Evolutionary conservation across 2,797 vertebrate species (phyloP).

Genomic region (Hippocampus kuda): DNA sequence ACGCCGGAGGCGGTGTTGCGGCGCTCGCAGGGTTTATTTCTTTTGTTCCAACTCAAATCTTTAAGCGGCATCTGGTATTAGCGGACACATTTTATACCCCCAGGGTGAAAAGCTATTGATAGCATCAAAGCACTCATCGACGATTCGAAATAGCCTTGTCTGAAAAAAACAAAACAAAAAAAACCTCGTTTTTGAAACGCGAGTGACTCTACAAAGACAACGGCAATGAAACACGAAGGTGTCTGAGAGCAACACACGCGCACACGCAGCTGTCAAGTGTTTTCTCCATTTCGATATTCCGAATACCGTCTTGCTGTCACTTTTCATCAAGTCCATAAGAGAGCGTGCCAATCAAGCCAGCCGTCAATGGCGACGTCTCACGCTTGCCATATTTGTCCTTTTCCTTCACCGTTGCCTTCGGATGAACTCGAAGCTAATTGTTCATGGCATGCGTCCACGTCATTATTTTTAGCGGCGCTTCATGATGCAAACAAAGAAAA

Average conservation of each 20-base stretch:
- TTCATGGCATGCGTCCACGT: constrained; percentile 20
- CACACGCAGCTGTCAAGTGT: constrained; percentile 4
- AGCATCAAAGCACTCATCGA: background rate
- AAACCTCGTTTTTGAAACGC: background rate
- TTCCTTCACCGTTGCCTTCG: constrained; percentile 24
- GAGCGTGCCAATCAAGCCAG: constrained; percentile 26
- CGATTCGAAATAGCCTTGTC: background rate
- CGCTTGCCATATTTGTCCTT: constrained; percentile 37
- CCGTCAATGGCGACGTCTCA: constrained; percentile 33
- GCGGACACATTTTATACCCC: too few species aligned
- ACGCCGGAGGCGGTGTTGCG: constrained; percentile 39
- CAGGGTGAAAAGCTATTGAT: background rate
- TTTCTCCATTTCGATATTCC: constrained; percentile 39
- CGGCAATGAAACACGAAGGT: background rate
- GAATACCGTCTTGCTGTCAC: constrained; percentile 39
- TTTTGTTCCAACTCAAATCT: constrained; percentile 3
- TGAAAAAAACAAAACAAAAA: background rate
- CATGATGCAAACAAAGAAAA: constrained; percentile 7
- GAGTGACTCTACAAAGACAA: background rate
- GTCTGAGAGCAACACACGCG: background rate
- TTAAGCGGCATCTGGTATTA: background rate
- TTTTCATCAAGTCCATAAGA: constrained; percentile 41
- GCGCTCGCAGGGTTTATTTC: constrained; percentile 22
- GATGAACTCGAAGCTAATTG: constrained; percentile 19
- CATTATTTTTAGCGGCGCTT: constrained; percentile 34